Percentiles rank a stretch among this genome's conserved stretches.
These are phyloP conservation scores for Hydrotaea diabolus DNA, from an alignment of 2,888 invertebrate genomes.

Conservation along the genomic window DNA sequence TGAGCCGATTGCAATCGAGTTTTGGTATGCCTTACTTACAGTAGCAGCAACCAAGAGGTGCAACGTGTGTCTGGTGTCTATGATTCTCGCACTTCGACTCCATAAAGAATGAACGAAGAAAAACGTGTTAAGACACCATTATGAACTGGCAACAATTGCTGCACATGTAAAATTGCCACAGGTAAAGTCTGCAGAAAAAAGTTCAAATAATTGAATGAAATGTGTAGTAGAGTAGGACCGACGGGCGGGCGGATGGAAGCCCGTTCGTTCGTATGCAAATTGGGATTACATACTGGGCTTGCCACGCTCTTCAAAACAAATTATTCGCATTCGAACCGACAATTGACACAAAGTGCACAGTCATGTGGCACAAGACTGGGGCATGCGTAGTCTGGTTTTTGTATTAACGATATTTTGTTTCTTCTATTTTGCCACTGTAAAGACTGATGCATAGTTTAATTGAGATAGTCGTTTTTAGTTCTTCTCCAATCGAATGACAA, in stretches of 20 bases:
- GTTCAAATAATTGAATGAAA: constrained; percentile 11
- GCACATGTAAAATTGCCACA: constrained; percentile 3
- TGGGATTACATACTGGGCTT: constrained; percentile 50
- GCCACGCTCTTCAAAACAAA: constrained; percentile 53
- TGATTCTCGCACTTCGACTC: constrained; percentile 8
- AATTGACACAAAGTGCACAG: constrained; percentile 31
- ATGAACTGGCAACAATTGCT: constrained; percentile 10
- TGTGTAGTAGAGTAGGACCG: background rate
- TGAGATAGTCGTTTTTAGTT: background rate
- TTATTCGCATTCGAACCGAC: constrained; percentile 32
- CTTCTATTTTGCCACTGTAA: background rate
- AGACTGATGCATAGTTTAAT: background rate
- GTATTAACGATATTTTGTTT: too few species aligned
- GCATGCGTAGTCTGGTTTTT: background rate
- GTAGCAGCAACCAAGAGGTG: constrained; percentile 38
- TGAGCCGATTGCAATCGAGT: constrained; percentile 19
- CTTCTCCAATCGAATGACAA: background rate
- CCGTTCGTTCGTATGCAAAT: constrained; percentile 32
- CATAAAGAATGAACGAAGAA: background rate
- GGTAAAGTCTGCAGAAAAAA: constrained; percentile 1
- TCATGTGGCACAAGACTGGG: background rate
- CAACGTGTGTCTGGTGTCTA: background rate
- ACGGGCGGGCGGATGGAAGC: background rate
- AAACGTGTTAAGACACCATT: constrained; percentile 22
- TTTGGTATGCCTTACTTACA: constrained; percentile 16